Evolutionary conservation across 2,888 invertebrate genomes (phyloP).

Genomic region (Hanleya hanleyi): DNA sequence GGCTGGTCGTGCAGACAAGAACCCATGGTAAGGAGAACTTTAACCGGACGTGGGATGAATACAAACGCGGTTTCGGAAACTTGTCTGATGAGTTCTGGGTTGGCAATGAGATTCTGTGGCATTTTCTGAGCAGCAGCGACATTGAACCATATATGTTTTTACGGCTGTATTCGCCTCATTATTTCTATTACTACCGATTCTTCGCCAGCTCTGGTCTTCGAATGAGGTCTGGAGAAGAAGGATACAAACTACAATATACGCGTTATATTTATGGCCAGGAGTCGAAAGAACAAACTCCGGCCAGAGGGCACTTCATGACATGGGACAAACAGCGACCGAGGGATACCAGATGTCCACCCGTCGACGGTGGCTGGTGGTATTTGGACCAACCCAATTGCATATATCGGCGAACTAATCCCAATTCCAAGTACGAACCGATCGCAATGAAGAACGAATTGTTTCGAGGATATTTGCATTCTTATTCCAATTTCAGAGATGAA

Average conservation of each 20-base stretch:
- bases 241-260: not conserved
- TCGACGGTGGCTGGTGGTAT: not conserved
- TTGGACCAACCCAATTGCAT: not conserved
- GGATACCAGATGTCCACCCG: not conserved
- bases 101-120: not conserved
- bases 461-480: too few relatives aligned
- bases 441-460: too few relatives aligned
- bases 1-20: not conserved
- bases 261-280: not conserved
- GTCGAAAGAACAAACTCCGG: not conserved
- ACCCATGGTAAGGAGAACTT: not conserved
- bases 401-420: not conserved
- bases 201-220: not conserved
- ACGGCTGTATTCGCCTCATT: not conserved
- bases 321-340: not conserved
- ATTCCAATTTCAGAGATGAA: too few relatives aligned
- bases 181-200: not conserved
- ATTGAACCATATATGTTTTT: not conserved
- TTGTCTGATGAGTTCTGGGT: not conserved
- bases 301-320: not conserved
- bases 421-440: constrained; percentile 4
- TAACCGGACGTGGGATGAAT: not conserved
- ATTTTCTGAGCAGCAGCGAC: not conserved
- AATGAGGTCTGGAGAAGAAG: not conserved
- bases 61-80: not conserved